Percentiles rank a stretch among this genome's conserved stretches.
These are phyloP conservation scores for Styela clava DNA, from an alignment of 23 tunicate species.

Conservation along the genomic window DNA sequence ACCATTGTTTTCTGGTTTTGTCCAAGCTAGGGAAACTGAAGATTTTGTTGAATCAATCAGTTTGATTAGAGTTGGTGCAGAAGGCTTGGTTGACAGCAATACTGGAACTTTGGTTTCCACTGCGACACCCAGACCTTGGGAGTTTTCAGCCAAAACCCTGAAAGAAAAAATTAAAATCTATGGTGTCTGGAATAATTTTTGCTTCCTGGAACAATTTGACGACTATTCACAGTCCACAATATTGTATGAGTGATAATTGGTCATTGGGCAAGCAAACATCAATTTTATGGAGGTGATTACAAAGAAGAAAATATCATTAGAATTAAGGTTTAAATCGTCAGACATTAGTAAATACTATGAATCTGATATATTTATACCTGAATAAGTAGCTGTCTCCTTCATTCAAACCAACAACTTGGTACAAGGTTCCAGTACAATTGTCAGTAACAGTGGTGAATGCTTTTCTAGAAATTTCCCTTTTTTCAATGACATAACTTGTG, in stretches of 20 bases:
- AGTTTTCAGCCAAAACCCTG: slow-evolving; percentile 78
- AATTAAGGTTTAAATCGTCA: too few species aligned
- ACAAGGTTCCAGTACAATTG: slow-evolving; percentile 53
- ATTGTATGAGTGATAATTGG: too few species aligned
- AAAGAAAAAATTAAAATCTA: neutral
- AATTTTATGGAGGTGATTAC: too few species aligned
- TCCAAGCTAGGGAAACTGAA: slow-evolving; percentile 76
- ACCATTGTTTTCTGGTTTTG: slow-evolving; percentile 72
- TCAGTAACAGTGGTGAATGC: slow-evolving; percentile 79
- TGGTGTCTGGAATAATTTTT: neutral
- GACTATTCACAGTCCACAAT: too few species aligned
- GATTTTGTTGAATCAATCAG: slow-evolving; percentile 71
- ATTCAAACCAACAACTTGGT: slow-evolving; percentile 42
- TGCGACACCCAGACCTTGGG: slow-evolving; percentile 76
- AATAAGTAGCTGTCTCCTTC: slow-evolving; percentile 85
- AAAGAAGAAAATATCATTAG: too few species aligned
- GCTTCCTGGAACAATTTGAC: too few species aligned
- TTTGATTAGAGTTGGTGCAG: slow-evolving; percentile 57
- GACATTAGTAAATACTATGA: too few species aligned
- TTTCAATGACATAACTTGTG: slow-evolving; percentile 83
- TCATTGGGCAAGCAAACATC: too few species aligned
- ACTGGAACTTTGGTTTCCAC: slow-evolving; percentile 48
- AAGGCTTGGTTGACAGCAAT: slow-evolving; percentile 72
- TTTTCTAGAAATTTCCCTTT: slow-evolving; percentile 74
- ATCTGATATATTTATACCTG: too few species aligned